Conservation (phyloP, 2,888 invertebrate species). For the Eucera pruinosa region DNA sequence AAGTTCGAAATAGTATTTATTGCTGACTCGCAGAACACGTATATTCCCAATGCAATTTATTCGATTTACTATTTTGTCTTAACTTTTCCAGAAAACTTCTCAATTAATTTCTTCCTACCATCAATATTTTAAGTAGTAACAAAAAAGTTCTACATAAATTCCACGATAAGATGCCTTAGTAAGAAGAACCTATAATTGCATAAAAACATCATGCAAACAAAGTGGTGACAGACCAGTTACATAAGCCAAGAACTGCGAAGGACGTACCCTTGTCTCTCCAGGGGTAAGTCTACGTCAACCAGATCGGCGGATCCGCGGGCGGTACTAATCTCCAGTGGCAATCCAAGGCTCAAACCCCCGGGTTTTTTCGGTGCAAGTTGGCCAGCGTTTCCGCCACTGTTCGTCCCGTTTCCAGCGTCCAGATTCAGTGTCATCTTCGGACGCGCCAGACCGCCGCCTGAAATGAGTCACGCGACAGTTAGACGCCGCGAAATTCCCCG, state of each 20-base stretch:
- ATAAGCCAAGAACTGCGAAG: constrained; percentile 30
- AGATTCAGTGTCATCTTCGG: constrained; percentile 92
- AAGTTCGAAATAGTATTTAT: no score
- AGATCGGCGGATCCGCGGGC: constrained; percentile 88
- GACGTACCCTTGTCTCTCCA: constrained; percentile 94
- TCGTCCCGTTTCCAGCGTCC: constrained; percentile 85
- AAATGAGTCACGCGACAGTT: constrained; percentile 80
- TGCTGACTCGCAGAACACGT: no score
- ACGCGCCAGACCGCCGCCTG: constrained; percentile 84
- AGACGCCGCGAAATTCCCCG: constrained; percentile 71
- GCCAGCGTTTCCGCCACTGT: constrained; percentile 69
- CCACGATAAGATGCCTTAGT: not conserved
- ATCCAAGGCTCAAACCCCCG: constrained; percentile 83
- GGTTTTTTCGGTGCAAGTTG: constrained; percentile 81
- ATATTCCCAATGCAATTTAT: no score
- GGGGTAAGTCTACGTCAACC: constrained; percentile 92
- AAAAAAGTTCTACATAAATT: not conserved
- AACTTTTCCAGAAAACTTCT: no score
- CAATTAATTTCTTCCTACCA: no score
- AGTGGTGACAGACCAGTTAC: not conserved
- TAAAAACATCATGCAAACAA: not conserved
- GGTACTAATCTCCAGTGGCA: constrained; percentile 85
- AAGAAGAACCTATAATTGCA: not conserved
- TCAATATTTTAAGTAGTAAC: not conserved
- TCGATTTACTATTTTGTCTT: no score